Evolutionary conservation across 1,140 invertebrate genomes (phyloP), one percentile per base, ranked within the genome.

Genomic region (Halesus radiatus): DNA sequence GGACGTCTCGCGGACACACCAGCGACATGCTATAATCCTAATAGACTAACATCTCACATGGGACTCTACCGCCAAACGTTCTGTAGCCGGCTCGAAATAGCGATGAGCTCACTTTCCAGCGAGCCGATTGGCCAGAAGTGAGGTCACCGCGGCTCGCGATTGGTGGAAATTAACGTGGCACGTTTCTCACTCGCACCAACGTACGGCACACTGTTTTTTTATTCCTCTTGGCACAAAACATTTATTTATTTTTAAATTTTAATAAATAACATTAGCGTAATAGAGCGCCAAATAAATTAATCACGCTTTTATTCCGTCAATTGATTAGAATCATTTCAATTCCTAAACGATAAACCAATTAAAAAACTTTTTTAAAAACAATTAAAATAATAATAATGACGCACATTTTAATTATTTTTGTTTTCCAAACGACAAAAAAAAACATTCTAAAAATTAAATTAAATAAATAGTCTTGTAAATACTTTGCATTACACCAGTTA

Each of bases 11-110:
- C 74, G 53, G 74, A 62, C 74, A 54, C 50, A 76, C 74, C 29
- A 60, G 32, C 54, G 53, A 56, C 29, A 15, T 54, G 72, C 72
- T 26, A 54, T 15, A 74, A 54, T 74, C 74, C 58, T 60, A 76
- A 76, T 76, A 56, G 74, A 76, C 74, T 76, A 76, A 72, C 68
- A 72, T 54, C 56, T 76, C 74, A 76, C 74, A 76, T 76, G 74
- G 74, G 52, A 54, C 16, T 23, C 53, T 76, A 29, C 29, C 74
- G 74, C 74, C 54, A 76, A 45, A 32, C 53, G 54, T 54, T 60
- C 74, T 7, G 20, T 18, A n/a, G 56, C 18, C n/a, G 22, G 72
- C 72, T 32, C 3, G n/a, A 76, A 76, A 76, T 76, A 76, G 74
- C 53, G 8, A 60, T 76, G 74, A 60, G 53, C 32, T 76, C 74